Percentiles rank a stretch among this genome's conserved stretches.
Evolutionary conservation across 2,113 vertebrate species (phyloP).

Genomic region (Cettia cetti): DNA sequence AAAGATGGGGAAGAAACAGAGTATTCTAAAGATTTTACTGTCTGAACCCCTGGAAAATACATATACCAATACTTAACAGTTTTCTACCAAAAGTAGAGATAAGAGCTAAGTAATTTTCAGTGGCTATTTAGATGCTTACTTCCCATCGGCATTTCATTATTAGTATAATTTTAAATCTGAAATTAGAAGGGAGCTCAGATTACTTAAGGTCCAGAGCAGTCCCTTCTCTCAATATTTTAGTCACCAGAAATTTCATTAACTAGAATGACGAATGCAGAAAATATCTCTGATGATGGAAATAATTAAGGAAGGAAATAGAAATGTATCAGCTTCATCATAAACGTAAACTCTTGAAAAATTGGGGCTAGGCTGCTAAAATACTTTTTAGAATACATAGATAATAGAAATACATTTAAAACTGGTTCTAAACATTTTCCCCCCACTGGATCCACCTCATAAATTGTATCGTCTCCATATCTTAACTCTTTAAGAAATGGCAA

Average conservation of each 20-base stretch:
- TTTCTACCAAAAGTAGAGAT: not conserved
- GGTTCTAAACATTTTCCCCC: not conserved
- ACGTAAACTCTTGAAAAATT: not conserved
- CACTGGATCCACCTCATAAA: not conserved
- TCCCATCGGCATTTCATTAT: not conserved
- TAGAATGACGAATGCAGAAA: not conserved
- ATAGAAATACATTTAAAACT: not conserved
- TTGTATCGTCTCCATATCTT: not conserved
- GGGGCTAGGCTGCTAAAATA: not conserved
- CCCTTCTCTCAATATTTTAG: not conserved
- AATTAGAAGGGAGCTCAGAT: not conserved
- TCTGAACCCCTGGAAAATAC: not conserved
- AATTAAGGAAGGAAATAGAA: slow-evolving; percentile 1
- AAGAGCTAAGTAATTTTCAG: not conserved
- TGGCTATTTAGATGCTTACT: not conserved
- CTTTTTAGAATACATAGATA: not conserved
- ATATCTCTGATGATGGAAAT: not conserved
- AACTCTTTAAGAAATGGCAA: not conserved
- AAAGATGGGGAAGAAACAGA: not conserved
- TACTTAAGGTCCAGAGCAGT: not conserved
- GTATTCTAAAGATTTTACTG: not conserved
- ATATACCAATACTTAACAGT: not conserved
- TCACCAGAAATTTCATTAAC: not conserved
- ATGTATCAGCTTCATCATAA: not conserved
- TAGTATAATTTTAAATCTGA: not conserved